Conservation (phyloP, 2,113 vertebrate genomes). For the Peromyscus californicus region DNA sequence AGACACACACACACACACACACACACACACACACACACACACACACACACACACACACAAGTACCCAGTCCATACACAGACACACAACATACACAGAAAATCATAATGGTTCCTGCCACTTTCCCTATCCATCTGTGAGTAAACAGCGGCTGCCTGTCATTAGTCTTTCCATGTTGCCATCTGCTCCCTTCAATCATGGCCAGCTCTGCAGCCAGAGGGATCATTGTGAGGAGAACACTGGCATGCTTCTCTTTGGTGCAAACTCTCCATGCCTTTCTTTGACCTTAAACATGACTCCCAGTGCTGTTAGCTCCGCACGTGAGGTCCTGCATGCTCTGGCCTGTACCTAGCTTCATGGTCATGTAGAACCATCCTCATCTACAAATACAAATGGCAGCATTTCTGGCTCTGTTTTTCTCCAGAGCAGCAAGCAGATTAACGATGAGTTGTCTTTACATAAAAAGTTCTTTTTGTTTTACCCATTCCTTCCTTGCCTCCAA, state of each 20-base stretch:
- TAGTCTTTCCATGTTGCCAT: neutral
- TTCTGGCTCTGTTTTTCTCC: neutral
- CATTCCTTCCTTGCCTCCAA: neutral
- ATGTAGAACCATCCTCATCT: neutral
- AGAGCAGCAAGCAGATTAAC: neutral
- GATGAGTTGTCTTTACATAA: neutral
- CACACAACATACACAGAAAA: neutral
- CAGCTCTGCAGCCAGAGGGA: neutral
- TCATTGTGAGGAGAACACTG: neutral
- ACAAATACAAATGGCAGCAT: neutral
- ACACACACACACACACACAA: neutral
- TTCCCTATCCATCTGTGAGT: neutral
- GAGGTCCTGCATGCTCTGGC: neutral
- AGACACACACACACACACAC: neutral
- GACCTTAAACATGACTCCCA: neutral
- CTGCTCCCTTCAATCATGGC: neutral
- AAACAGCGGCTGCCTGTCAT: neutral
- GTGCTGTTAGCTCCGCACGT: neutral
- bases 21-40: neutral
- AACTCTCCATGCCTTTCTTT: neutral
- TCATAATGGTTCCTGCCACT: neutral
- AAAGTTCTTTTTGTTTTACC: neutral
- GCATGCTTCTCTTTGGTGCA: neutral
- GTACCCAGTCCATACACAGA: neutral
- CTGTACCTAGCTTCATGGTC: neutral